phyloP scores from a whole-genome alignment of 2,113 vertebrate species.

The Xyrauchen texanus region DNA sequence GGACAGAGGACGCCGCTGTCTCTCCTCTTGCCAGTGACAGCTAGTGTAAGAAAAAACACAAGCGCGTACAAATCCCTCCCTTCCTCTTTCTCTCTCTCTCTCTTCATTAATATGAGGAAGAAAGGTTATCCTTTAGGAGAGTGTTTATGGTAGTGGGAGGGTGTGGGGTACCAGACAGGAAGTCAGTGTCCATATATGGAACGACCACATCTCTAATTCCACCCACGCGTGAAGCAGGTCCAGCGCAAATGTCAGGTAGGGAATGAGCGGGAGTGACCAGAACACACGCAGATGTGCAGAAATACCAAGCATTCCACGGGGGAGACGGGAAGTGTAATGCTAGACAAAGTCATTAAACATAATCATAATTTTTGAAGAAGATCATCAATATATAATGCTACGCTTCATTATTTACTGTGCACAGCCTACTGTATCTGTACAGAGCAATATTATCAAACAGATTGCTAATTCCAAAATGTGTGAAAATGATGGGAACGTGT shows the following conservation, averaged over 20 bases:
- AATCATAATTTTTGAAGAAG: too few species aligned
- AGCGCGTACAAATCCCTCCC: slow-evolving; percentile 40
- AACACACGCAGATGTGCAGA: background rate
- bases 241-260: slow-evolving; percentile 21
- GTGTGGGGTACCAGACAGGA: slow-evolving; percentile 35
- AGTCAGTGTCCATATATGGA: slow-evolving; percentile 50
- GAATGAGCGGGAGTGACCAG: slow-evolving; percentile 5
- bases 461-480: too few species aligned
- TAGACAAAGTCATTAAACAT: too few species aligned
- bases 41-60: slow-evolving; percentile 42
- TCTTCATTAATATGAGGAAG: slow-evolving; percentile 64
- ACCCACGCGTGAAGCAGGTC: slow-evolving; percentile 19
- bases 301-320: background rate
- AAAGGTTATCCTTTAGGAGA: slow-evolving; percentile 32
- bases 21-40: slow-evolving; percentile 54
- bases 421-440: too few species aligned
- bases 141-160: slow-evolving; percentile 15
- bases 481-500: too few species aligned
- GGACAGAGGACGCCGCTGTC: slow-evolving; percentile 37
- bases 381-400: too few species aligned
- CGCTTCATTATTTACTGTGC: too few species aligned
- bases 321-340: too few species aligned
- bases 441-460: too few species aligned
- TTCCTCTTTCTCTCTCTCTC: slow-evolving; percentile 1
- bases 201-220: slow-evolving; percentile 30